These are phyloP conservation scores for Ochotona curzoniae DNA, from an alignment of 2,113 vertebrate genomes.

Conservation along the genomic window DNA sequence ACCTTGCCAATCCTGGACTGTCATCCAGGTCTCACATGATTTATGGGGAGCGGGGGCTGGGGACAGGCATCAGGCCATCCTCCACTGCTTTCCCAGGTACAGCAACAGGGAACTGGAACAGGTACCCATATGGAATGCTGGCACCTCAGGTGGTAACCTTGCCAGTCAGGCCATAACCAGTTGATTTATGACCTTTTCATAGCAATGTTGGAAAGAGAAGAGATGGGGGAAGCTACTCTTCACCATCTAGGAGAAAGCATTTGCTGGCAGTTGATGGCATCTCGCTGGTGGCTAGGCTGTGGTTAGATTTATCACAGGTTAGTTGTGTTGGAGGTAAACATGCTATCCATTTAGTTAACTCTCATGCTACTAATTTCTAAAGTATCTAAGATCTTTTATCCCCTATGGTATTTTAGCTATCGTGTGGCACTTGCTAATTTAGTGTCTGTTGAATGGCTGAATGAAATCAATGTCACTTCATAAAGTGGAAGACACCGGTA, in stretches of 20 bases:
- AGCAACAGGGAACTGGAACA: no score
- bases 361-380: constrained; percentile 19
- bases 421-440: background rate
- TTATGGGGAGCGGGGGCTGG: no score
- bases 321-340: background rate
- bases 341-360: background rate
- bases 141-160: no score
- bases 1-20: no score
- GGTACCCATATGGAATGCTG: no score
- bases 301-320: background rate
- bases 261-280: background rate
- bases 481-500: background rate
- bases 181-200: background rate
- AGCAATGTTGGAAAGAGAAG: background rate
- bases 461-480: background rate
- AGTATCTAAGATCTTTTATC: background rate
- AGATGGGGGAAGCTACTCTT: background rate
- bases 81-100: no score
- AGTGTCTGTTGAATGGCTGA: background rate
- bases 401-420: background rate
- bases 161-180: no score
- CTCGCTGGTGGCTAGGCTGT: background rate
- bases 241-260: background rate
- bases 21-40: no score
- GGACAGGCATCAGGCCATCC: no score